A percentile compares a stretch with the other conserved stretches of the same genome.
Conservation (phyloP, 2,113 vertebrate species). For the Saimiri boliviensis region DNA sequence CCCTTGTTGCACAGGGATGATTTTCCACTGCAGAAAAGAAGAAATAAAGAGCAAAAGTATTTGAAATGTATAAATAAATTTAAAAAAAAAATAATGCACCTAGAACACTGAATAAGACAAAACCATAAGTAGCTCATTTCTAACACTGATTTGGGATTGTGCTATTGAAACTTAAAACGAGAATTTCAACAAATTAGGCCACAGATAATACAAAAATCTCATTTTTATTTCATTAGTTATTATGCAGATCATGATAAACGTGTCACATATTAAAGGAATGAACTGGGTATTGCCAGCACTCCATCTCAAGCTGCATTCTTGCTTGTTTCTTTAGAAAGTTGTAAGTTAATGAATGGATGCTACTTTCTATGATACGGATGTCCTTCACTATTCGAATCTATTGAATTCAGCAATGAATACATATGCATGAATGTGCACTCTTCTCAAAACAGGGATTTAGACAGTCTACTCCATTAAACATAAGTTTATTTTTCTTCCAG, state of each 20-base stretch:
- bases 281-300: constrained; percentile 35
- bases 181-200: constrained; percentile 34
- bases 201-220: not conserved
- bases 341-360: constrained; percentile 54
- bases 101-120: constrained; percentile 2
- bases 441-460: constrained; percentile 68
- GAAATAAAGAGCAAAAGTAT: not conserved
- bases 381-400: constrained; percentile 59
- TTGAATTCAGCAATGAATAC: constrained; percentile 72
- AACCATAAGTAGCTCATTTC: not conserved
- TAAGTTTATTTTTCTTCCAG: constrained; percentile 74
- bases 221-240: constrained; percentile 51
- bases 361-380: constrained; percentile 47
- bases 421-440: constrained; percentile 68
- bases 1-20: not conserved
- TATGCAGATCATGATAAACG: constrained; percentile 39
- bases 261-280: constrained; percentile 48
- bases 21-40: not conserved
- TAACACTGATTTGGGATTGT: not conserved
- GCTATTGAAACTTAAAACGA: not conserved
- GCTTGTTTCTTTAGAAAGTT: constrained; percentile 59
- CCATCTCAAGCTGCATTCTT: constrained; percentile 46
- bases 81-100: not conserved
- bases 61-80: constrained; percentile 19
- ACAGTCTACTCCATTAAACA: constrained; percentile 71